A percentile compares a stretch with the other conserved stretches of the same genome.
These are phyloP conservation scores for Rhagoletis pomonella DNA, from an alignment of 1,140 invertebrate genomes.

Conservation along the genomic window DNA sequence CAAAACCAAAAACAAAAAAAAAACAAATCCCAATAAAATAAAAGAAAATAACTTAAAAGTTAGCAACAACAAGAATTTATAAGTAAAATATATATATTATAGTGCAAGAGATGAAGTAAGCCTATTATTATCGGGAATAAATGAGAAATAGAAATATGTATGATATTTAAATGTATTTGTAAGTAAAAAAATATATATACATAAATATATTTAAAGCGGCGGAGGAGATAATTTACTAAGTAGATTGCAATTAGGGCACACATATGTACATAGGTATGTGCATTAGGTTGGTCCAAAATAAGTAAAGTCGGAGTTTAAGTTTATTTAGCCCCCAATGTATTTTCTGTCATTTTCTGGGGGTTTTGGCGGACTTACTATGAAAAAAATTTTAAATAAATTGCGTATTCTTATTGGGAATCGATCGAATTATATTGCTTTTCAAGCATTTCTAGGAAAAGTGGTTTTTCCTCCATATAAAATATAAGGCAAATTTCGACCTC, in stretches of 20 bases:
- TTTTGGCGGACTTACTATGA: no score
- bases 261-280: neutral
- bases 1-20: constrained; percentile 20
- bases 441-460: no score
- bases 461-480: no score
- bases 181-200: neutral
- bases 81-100: constrained; percentile 12
- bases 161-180: constrained; percentile 59
- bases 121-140: constrained; percentile 24
- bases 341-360: no score
- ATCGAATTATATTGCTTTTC: no score
- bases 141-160: constrained; percentile 66
- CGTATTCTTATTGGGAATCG: no score
- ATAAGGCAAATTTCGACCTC: no score
- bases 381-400: no score
- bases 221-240: constrained; percentile 56
- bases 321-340: no score
- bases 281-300: no score
- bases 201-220: constrained; percentile 62
- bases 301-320: no score
- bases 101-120: constrained; percentile 58
- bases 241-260: neutral
- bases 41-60: constrained; percentile 26
- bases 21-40: neutral
- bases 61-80: constrained; percentile 51